phyloP scores from a whole-genome alignment of 2,113 vertebrate species.

The Acanthisitta chloris region DNA sequence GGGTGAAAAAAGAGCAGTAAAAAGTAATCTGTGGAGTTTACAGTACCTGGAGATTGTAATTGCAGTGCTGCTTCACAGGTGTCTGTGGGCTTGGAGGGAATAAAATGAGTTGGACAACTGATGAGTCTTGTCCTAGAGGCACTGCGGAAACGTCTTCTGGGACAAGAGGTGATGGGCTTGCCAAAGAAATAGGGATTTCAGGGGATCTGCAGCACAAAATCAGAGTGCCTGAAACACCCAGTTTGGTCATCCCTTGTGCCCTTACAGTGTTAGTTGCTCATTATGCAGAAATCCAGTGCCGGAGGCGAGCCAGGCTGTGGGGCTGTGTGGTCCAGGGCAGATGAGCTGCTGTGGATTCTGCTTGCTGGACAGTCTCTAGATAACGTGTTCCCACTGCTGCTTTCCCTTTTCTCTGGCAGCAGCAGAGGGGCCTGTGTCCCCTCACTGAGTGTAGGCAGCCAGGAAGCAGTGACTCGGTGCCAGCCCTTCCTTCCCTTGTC shows the following conservation, averaged over 20 bases:
- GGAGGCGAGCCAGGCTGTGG: not conserved
- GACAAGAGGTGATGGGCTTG: not conserved
- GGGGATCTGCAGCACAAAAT: not conserved
- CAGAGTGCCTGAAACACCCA: not conserved
- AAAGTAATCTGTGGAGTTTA: not conserved
- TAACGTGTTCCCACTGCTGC: not conserved
- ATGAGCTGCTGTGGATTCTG: not conserved
- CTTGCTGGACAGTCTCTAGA: not conserved
- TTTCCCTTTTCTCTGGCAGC: not conserved
- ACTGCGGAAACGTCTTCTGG: not conserved
- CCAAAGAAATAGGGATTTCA: not conserved
- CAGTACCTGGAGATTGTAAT: not conserved
- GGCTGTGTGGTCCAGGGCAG: rapidly evolving
- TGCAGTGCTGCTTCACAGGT: not conserved
- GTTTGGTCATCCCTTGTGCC: rapidly evolving
- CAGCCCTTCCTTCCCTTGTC: not conserved
- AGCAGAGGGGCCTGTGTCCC: not conserved
- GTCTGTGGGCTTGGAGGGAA: not conserved
- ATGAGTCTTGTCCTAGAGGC: not conserved
- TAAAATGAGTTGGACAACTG: not conserved
- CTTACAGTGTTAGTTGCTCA: rapidly evolving
- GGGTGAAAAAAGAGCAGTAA: not conserved
- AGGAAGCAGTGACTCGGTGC: not conserved
- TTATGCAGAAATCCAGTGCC: rapidly evolving
- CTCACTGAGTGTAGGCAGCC: not conserved